Conservation (phyloP, 2,888 invertebrate species). For the Entomobrya proxima region DNA sequence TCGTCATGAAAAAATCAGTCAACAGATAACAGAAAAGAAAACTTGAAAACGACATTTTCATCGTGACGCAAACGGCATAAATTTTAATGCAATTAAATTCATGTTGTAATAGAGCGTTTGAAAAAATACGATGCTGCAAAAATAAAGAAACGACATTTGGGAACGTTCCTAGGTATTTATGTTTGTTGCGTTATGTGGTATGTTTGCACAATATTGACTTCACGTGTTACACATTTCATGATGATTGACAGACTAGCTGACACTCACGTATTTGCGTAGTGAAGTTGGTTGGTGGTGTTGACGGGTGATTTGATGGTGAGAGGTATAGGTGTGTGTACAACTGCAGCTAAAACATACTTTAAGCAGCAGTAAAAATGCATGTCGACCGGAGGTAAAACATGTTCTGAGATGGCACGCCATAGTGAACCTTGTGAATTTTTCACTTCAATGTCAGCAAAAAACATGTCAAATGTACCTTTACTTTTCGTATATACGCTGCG, state of each 20-base stretch:
- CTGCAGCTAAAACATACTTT: background rate
- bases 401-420: background rate
- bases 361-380: constrained; percentile 3
- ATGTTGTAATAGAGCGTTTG: too few species aligned
- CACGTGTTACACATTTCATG: constrained; percentile 35
- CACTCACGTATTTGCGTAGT: constrained; percentile 37
- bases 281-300: background rate
- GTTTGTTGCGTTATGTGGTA: background rate
- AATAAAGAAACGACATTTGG: too few species aligned
- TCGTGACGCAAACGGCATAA: too few species aligned
- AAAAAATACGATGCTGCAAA: too few species aligned
- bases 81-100: too few species aligned
- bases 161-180: background rate
- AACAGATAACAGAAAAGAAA: too few species aligned
- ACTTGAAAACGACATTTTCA: too few species aligned
- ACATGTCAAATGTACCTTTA: background rate
- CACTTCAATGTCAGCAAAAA: constrained; percentile 29
- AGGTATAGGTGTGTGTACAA: background rate
- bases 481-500: background rate
- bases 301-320: constrained; percentile 12
- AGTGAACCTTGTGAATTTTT: constrained; percentile 30
- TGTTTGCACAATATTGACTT: constrained; percentile 36
- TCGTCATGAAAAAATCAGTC: too few species aligned
- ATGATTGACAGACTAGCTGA: constrained; percentile 45
- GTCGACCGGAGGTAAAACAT: background rate